Percentiles rank a stretch among this genome's conserved stretches.
phyloP scores from a whole-genome alignment of 2,113 vertebrate species.

The Mugil cephalus region DNA sequence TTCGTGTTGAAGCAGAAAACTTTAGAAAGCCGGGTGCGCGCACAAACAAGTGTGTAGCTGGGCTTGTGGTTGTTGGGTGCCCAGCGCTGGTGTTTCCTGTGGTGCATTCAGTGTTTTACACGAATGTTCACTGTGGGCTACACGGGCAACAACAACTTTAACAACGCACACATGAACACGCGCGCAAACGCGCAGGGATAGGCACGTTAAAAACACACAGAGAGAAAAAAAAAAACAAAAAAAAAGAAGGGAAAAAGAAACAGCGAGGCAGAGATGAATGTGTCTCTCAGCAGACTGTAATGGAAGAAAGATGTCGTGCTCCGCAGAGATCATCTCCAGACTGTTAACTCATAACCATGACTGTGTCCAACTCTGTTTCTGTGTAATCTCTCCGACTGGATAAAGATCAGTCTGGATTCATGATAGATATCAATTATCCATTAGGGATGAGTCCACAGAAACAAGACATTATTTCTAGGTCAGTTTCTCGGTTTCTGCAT shows the following conservation, averaged over 20 bases:
- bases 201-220: constrained; percentile 19
- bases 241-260: constrained; percentile 10
- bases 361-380: constrained; percentile 50
- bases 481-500: constrained; percentile 1
- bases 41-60: constrained; percentile 3
- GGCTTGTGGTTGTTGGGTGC: constrained; percentile 28
- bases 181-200: neutral
- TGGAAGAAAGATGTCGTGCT: constrained; percentile 75
- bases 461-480: constrained; percentile 5
- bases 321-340: constrained; percentile 63
- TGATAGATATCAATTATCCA: constrained; percentile 54
- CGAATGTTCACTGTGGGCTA: constrained; percentile 52
- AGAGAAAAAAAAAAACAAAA: constrained; percentile 28
- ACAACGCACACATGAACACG: constrained; percentile 20
- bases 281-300: constrained; percentile 66
- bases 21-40: neutral
- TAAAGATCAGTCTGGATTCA: constrained; percentile 53
- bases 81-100: constrained; percentile 49
- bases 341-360: constrained; percentile 61
- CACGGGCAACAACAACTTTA: constrained; percentile 48
- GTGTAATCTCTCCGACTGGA: constrained; percentile 37
- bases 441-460: constrained; percentile 24
- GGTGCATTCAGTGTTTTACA: constrained; percentile 65
- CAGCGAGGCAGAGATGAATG: constrained; percentile 61
- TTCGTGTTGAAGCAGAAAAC: neutral